These are phyloP conservation scores for Oreochromis spilurus DNA, from an alignment of 2,113 vertebrate genomes.

Conservation along the genomic window DNA sequence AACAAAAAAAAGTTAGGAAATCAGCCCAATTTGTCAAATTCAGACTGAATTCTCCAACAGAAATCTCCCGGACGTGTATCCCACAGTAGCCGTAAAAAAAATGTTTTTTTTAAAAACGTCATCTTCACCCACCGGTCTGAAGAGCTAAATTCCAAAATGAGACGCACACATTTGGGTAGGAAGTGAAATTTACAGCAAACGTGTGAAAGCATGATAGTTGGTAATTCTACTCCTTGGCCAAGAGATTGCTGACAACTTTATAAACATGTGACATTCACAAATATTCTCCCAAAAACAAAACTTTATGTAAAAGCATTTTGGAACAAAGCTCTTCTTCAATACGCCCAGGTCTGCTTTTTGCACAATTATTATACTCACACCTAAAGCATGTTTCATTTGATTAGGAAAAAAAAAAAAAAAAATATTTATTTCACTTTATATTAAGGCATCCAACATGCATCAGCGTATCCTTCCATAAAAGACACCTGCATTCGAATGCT, in stretches of 20 bases:
- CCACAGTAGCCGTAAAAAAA: neutral
- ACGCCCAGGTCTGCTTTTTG: conserved; percentile 20
- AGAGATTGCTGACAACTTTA: conserved; percentile 11
- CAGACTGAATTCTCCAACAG: neutral
- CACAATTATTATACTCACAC: conserved; percentile 54
- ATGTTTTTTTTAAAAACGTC: neutral
- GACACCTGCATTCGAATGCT: conserved; percentile 72
- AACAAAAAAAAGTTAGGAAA: neutral
- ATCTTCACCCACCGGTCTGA: neutral
- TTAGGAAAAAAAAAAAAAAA: conserved; percentile 4
- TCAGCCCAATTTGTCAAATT: neutral
- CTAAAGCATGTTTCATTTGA: conserved; percentile 51
- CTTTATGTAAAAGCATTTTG: conserved; percentile 25
- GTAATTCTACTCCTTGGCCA: conserved; percentile 27
- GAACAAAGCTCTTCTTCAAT: conserved; percentile 32
- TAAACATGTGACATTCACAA: conserved; percentile 26
- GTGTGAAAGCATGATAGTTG: neutral
- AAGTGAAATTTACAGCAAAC: conserved; percentile 19
- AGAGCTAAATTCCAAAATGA: conserved; percentile 48
- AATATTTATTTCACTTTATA: conserved; percentile 48
- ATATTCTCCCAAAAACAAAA: neutral
- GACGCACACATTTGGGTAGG: neutral
- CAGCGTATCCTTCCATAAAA: conserved; percentile 57
- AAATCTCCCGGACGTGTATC: neutral
- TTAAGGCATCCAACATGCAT: conserved; percentile 74